phyloP scores from a whole-genome alignment of 2,888 invertebrate species.

The Agrotis exclamationis region DNA sequence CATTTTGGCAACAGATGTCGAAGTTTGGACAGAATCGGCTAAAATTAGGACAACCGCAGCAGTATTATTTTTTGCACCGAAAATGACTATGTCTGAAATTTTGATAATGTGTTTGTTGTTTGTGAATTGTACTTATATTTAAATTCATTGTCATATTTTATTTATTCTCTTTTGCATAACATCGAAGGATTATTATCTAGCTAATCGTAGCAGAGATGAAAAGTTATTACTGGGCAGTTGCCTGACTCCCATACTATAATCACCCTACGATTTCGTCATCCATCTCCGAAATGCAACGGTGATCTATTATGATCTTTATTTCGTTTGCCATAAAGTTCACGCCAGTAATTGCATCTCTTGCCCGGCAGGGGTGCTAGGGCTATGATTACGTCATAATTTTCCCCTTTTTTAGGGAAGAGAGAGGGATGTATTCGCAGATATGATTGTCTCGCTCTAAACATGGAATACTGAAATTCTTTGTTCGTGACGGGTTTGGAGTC shows the following conservation, averaged over 20 bases:
- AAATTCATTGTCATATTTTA: too few relatives aligned
- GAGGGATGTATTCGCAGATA: slow-evolving; percentile 49
- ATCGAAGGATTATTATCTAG: slow-evolving; percentile 6
- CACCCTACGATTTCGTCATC: slow-evolving; percentile 76
- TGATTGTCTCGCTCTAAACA: slow-evolving; percentile 66
- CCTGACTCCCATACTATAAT: slow-evolving; percentile 68
- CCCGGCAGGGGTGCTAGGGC: slow-evolving; percentile 75
- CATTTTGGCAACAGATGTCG: slow-evolving; percentile 29
- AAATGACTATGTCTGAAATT: slow-evolving; percentile 1
- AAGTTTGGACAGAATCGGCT: slow-evolving; percentile 16
- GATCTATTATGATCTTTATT: slow-evolving; percentile 65
- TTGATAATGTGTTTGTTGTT: neutral
- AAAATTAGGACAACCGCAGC: slow-evolving; percentile 20
- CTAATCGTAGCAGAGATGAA: slow-evolving; percentile 28
- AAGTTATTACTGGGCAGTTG: slow-evolving; percentile 48
- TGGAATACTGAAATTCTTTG: slow-evolving; percentile 76
- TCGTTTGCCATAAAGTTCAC: slow-evolving; percentile 49
- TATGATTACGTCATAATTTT: slow-evolving; percentile 86
- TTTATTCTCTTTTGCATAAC: neutral
- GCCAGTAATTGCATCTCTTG: slow-evolving; percentile 62
- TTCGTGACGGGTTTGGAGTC: slow-evolving; percentile 66
- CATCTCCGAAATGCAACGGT: slow-evolving; percentile 55
- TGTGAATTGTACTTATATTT: neutral
- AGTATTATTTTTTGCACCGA: neutral
- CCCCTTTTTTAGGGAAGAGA: slow-evolving; percentile 77